Percentiles rank a stretch among this genome's conserved stretches.
Evolutionary conservation across 2,797 vertebrate species (phyloP).

Genomic region (Cichlasoma orientale): DNA sequence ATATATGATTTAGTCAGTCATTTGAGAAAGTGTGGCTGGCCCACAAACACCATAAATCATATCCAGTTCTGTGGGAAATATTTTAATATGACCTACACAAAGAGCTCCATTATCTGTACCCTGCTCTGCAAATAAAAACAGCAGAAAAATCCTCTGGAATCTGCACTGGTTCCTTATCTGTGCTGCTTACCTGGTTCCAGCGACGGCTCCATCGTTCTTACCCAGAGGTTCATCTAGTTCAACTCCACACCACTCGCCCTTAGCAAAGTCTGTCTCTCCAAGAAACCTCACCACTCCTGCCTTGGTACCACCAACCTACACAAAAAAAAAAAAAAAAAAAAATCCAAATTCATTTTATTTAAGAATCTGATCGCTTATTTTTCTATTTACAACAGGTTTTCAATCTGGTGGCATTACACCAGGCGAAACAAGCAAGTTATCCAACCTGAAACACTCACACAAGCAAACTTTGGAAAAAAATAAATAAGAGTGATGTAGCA

Average conservation of each 20-base stretch:
- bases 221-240: constrained; percentile 96
- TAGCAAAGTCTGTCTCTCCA: constrained; percentile 96
- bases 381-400: background rate
- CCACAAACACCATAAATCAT: background rate
- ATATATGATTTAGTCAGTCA: background rate
- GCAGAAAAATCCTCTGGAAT: background rate
- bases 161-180: background rate
- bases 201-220: constrained; percentile 96
- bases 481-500: too few species aligned
- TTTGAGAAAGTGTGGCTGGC: background rate
- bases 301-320: constrained; percentile 93
- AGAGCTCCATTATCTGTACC: too few species aligned
- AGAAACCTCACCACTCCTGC: constrained; percentile 94
- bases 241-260: constrained; percentile 97
- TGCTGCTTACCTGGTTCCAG: constrained; percentile 89
- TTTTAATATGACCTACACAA: background rate
- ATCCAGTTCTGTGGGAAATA: background rate
- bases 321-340: background rate
- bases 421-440: background rate
- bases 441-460: background rate
- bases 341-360: background rate
- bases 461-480: background rate
- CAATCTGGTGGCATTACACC: background rate
- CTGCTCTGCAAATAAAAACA: background rate
- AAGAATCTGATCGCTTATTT: background rate